A percentile compares a stretch with the other conserved stretches of the same genome.
These are phyloP conservation scores for Crotophaga sulcirostris DNA, from an alignment of 2,113 vertebrate species.

Conservation along the genomic window DNA sequence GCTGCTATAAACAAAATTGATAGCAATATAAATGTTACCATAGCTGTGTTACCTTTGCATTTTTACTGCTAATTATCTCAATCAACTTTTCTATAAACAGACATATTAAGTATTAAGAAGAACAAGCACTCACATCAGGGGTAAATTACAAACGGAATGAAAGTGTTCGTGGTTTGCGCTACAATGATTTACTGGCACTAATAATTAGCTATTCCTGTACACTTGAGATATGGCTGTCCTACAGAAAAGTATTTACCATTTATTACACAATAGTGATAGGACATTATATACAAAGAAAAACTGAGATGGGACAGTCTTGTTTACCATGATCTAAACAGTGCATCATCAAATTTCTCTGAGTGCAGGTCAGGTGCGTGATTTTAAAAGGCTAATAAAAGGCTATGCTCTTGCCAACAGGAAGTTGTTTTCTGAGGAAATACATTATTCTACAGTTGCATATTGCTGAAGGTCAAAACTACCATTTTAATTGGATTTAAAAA, in stretches of 20 bases:
- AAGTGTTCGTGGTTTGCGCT: not conserved
- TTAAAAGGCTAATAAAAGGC: not conserved
- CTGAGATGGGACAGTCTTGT: not conserved
- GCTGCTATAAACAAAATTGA: slow-evolving; percentile 64
- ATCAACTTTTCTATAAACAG: slow-evolving; percentile 62
- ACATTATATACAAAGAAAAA: not conserved
- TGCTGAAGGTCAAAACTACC: not conserved
- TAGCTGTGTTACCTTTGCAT: slow-evolving; percentile 7
- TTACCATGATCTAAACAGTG: not conserved
- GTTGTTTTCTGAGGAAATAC: not conserved
- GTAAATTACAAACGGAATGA: slow-evolving; percentile 45
- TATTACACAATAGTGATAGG: not conserved
- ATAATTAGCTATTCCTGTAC: not conserved
- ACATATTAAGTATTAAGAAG: slow-evolving; percentile 26
- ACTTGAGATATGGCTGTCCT: not conserved
- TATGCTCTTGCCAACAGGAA: not conserved
- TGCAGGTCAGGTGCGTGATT: not conserved
- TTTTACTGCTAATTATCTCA: slow-evolving; percentile 64
- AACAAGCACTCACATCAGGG: slow-evolving; percentile 30
- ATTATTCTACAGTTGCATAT: not conserved
- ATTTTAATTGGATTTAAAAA: not conserved
- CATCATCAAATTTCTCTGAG: not conserved
- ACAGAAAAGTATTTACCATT: not conserved
- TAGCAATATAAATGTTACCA: slow-evolving; percentile 54
- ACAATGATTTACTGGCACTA: not conserved